A percentile compares a stretch with the other conserved stretches of the same genome.
phyloP scores from a whole-genome alignment of 1,140 invertebrate genomes.

The Bathynomus jamesi region DNA sequence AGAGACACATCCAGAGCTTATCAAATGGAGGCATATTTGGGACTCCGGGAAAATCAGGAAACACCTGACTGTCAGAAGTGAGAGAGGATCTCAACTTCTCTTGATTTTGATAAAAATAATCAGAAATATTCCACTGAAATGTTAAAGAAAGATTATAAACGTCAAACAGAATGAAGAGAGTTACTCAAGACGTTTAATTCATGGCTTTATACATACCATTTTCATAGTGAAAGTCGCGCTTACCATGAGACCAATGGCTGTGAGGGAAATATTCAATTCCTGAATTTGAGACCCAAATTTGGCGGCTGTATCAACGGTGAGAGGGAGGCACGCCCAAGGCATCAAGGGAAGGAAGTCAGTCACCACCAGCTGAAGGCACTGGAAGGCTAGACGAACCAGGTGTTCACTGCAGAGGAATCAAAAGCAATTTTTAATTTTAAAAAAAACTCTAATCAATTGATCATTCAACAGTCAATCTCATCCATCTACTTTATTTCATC shows the following conservation, averaged over 20 bases:
- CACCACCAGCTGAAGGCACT: conserved; percentile 92
- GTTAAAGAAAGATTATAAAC: conserved; percentile 35
- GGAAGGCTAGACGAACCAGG: conserved; percentile 85
- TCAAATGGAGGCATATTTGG: conserved; percentile 82
- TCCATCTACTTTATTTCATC: too few relatives aligned
- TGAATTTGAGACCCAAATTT: conserved; percentile 94
- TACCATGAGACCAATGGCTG: conserved; percentile 92
- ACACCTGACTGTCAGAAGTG: conserved; percentile 56
- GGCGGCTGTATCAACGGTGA: conserved; percentile 87
- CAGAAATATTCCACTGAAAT: conserved; percentile 93
- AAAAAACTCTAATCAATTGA: not conserved
- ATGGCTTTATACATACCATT: too few relatives aligned
- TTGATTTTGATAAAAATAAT: conserved; percentile 92
- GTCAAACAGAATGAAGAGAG: conserved; percentile 4
- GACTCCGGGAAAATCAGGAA: conserved; percentile 73
- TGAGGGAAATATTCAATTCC: conserved; percentile 96
- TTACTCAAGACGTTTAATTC: too few relatives aligned
- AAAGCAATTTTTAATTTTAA: conserved; percentile 19
- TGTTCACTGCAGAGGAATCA: conserved; percentile 72
- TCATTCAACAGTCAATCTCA: not conserved
- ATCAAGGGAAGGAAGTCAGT: conserved; percentile 88
- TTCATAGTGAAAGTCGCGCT: too few relatives aligned
- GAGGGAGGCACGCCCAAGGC: conserved; percentile 75
- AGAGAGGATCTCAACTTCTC: conserved; percentile 69
- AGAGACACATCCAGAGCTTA: conserved; percentile 91